Percentiles rank a stretch among this genome's conserved stretches.
Conservation (phyloP, 1,140 invertebrate genomes). For the Drosophila sturtevanti region DNA sequence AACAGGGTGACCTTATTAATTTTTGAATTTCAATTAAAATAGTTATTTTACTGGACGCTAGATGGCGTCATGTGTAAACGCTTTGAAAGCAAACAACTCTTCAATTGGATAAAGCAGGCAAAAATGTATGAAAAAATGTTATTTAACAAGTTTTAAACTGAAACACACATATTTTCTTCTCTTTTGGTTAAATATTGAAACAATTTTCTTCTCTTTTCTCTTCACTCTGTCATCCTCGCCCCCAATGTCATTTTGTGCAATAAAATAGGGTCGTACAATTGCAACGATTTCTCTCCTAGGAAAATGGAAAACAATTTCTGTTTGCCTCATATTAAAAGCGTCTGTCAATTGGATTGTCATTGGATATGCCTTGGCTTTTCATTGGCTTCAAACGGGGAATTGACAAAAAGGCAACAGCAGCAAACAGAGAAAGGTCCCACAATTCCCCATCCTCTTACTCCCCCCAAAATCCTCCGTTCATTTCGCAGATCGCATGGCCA, state of each 20-base stretch:
- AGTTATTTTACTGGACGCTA: background rate
- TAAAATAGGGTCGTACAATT: constrained; percentile 2
- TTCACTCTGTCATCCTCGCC: background rate
- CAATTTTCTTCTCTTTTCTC: background rate
- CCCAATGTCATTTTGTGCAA: background rate
- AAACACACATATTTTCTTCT: background rate
- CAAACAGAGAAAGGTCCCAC: constrained; percentile 29
- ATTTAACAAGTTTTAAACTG: background rate
- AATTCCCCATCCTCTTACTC: background rate
- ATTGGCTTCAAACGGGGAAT: constrained; percentile 48
- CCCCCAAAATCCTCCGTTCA: background rate
- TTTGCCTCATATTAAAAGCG: constrained; percentile 63
- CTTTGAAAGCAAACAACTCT: background rate
- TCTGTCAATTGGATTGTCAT: constrained; percentile 66
- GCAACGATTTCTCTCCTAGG: background rate
- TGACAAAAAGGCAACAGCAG: constrained; percentile 45
- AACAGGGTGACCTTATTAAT: too few species aligned
- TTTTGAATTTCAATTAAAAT: too few species aligned
- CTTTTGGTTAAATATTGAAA: constrained; percentile 1
- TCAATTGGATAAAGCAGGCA: background rate
- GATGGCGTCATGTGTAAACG: background rate
- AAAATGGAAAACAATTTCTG: constrained; percentile 35
- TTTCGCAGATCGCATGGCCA: constrained; percentile 30
- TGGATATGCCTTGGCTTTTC: constrained; percentile 54
- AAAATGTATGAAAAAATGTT: background rate